Evolutionary conservation across 2,888 invertebrate species (phyloP), one percentile per base, ranked within the genome.

Genomic region (Dyspetes luteomarginatus): DNA sequence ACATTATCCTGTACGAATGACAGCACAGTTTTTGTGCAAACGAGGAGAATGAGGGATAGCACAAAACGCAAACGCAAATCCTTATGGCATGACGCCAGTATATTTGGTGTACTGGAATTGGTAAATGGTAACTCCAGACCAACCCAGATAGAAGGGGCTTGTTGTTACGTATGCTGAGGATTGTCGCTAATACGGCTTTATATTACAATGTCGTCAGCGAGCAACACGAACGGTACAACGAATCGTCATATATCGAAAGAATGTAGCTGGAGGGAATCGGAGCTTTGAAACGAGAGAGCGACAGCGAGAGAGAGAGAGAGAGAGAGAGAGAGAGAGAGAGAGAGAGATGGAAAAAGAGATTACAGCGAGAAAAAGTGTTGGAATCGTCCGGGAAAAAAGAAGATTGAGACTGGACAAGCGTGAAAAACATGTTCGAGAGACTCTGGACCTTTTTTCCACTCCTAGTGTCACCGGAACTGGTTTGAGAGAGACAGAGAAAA

Each of bases 131-230:
- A 58, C 19, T n/a, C 76, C 50, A 26, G 43, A 41, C 22, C 50
- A 24, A 17, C 17, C 19, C 19, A 24, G 19, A 62, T 55, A 45
- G 58, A 43, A 58, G 19, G 41, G 36, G 24, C 67, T 67, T 72
- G 71, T 76, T 60, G 19, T 56, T 64, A 52, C 24, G 24, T 75
- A 65, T 55, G 9, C 67, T 48, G 55, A 15, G 60, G 62, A 72
- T 76, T 72, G 19, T 55, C 62, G 45, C 62, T 76, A 76, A 81
- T 72, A 56, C 72, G 76, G 72, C 48, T 76, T 76, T 80, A 50
- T 67, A 62, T 76, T 76, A 60, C 67, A 76, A 75, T 75, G 41
- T 50, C 67, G 56, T 68, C 52, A 43, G 4, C 50, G 22, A 43
- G 17, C 5, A 3, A 36, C 2, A 15, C 26, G 48, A 12, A 22